phyloP scores from a whole-genome alignment of 1,140 invertebrate species.

The Neuroterus valhalla region DNA sequence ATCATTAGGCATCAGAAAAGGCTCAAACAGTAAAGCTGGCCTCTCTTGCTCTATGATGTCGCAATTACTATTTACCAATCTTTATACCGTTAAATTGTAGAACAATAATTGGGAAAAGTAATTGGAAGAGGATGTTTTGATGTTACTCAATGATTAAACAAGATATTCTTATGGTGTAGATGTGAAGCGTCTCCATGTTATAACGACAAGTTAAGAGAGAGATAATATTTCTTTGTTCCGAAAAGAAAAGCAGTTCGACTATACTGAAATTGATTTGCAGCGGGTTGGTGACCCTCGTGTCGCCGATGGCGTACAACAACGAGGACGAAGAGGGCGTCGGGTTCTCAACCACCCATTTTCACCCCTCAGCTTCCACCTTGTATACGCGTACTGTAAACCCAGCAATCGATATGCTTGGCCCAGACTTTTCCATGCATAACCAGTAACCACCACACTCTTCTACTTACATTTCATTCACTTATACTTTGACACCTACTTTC shows the following conservation, averaged over 20 bases:
- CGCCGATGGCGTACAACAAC: slow-evolving; percentile 54
- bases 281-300: slow-evolving; percentile 43
- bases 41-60: not conserved
- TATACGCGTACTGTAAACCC: slow-evolving; percentile 42
- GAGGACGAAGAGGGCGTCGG: slow-evolving; percentile 47
- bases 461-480: slow-evolving; percentile 30
- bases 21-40: not conserved
- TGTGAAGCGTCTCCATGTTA: slow-evolving; percentile 9
- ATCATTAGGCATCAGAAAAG: not conserved
- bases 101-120: slow-evolving; percentile 7
- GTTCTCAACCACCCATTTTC: slow-evolving; percentile 47
- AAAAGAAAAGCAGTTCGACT: slow-evolving; percentile 28
- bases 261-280: slow-evolving; percentile 50
- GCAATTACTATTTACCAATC: not conserved
- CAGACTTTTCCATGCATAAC: slow-evolving; percentile 54
- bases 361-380: slow-evolving; percentile 37
- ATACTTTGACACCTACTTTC: slow-evolving; percentile 12
- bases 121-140: not conserved
- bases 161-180: not conserved
- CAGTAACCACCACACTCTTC: slow-evolving; percentile 43
- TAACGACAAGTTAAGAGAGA: slow-evolving; percentile 11
- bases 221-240: slow-evolving; percentile 28
- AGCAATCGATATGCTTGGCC: slow-evolving; percentile 58
- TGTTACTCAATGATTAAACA: not conserved
- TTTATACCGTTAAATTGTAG: too few species aligned